Evolutionary conservation across 2,113 vertebrate species (phyloP).

Genomic region (Ophthalmolycus amberensis): DNA sequence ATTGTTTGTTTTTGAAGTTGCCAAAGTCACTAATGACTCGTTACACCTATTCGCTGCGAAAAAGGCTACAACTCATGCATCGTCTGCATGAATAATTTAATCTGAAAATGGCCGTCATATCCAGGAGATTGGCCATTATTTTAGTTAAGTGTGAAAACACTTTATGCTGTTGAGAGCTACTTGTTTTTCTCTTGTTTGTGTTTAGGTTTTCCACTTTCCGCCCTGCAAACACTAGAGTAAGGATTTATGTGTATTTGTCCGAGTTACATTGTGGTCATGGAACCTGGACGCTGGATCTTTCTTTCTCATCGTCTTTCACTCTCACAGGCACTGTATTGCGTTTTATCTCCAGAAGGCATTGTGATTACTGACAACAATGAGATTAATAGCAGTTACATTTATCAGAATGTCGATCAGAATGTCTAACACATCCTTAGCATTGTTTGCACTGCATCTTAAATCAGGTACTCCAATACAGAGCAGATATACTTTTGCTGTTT

Average conservation of each 20-base stretch:
- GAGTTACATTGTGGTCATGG: background rate
- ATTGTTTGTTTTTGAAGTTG: slow-evolving; percentile 51
- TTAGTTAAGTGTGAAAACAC: slow-evolving; percentile 20
- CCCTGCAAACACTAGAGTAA: slow-evolving; percentile 10
- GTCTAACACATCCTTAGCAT: background rate
- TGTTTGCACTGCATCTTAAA: slow-evolving; percentile 9
- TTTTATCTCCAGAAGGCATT: slow-evolving; percentile 6
- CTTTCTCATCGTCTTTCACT: background rate
- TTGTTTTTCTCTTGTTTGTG: slow-evolving; percentile 37
- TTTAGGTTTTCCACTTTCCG: slow-evolving; percentile 7
- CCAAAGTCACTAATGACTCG: slow-evolving; percentile 38
- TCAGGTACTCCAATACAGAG: background rate
- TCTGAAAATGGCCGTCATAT: slow-evolving; percentile 38
- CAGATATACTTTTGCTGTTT: background rate
- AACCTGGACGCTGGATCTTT: background rate
- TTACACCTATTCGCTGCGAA: slow-evolving; percentile 33
- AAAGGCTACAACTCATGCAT: slow-evolving; percentile 10
- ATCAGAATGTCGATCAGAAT: background rate
- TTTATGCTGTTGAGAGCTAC: slow-evolving; percentile 26
- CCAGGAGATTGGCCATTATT: slow-evolving; percentile 31
- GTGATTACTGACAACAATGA: background rate
- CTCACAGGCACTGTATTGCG: background rate
- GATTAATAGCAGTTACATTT: background rate
- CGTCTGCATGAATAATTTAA: slow-evolving; percentile 53
- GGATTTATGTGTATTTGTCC: slow-evolving; percentile 1